These are phyloP conservation scores for Antitype chi DNA, from an alignment of 2,888 invertebrate genomes.

Conservation along the genomic window DNA sequence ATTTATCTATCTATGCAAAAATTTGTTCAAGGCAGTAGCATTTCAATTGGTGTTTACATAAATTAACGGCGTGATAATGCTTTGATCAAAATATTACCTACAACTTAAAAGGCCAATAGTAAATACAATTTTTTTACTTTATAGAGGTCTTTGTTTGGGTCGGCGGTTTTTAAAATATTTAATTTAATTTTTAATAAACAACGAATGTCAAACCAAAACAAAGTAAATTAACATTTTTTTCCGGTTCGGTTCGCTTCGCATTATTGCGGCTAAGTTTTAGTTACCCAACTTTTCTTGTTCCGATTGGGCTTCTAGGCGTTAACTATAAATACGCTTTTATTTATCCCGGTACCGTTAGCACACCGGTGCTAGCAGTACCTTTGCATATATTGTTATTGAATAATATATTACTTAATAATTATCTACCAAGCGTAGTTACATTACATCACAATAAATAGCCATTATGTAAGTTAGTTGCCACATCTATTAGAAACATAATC, in stretches of 20 bases:
- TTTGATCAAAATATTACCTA: too few species aligned
- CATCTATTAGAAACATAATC: slow-evolving; percentile 59
- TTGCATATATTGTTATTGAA: slow-evolving; percentile 25
- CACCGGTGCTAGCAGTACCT: background rate
- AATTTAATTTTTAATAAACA: background rate
- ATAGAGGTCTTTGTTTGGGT: too few species aligned
- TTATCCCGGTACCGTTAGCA: background rate
- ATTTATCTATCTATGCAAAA: background rate
- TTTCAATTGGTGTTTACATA: background rate
- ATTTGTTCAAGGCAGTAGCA: background rate
- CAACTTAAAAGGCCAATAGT: too few species aligned
- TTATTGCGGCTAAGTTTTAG: background rate
- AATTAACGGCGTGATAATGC: too few species aligned
- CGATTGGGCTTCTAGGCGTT: too few species aligned
- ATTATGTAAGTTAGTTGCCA: slow-evolving; percentile 57
- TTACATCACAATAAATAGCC: slow-evolving; percentile 45
- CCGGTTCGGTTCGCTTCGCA: too few species aligned
- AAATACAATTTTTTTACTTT: too few species aligned
- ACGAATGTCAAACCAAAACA: background rate
- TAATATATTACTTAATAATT: slow-evolving; percentile 35
- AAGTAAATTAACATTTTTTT: background rate
- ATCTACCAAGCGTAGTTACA: slow-evolving; percentile 19
- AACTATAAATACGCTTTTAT: background rate
- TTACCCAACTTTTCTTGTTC: background rate
- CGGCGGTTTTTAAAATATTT: too few species aligned